Evolutionary conservation across 1,140 invertebrate species (phyloP), one percentile per base, ranked within the genome.

Genomic region (Panagrolaimus sp.): DNA sequence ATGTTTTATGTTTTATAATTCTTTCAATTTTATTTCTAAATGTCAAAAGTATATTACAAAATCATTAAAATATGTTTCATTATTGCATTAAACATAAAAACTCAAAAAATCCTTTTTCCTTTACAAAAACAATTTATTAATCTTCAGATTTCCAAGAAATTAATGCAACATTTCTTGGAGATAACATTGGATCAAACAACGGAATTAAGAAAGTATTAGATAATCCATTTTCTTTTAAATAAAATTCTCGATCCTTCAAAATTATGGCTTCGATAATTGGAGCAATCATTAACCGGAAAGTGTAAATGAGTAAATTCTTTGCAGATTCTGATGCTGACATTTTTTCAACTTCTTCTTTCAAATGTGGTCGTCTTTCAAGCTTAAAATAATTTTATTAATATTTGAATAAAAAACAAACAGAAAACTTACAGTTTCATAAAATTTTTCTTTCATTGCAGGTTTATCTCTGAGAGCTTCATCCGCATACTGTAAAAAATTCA

Each of bases 191-290:
- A 64, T 78, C 52, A 65, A 78, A 80, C 14, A 78, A 38, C 0
- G 78, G 68, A 17, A 75, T 26, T 5, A 72, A 38, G 14, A 43
- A 58, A 1, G 70, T 21, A 17, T 45, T 10, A 21, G 10, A 21
- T 17, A 63, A 45, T 45, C 52, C 71, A 26, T 43, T 21, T 72
- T 79, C 77, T 69, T 47, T 15, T 2, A 80, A 55, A 48, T 69
- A 80, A n/a, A 45, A 46, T 15, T 65, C 15, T 21, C 78, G 65
- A 73, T 79, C 78, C 3, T 46, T 10, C 0, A 81, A 52, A 44
- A 79, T 73, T 0, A 76, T 38, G 10, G 74, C 46, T 70, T 80
- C 78, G 24, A 81, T 71, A 6, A 79, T 15, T 15, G 78, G 78
- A 0, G 76, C 78, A 47, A 80, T 45, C 28, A 79, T 66, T 5